Conservation (phyloP, 92 coral and sea anemone genomes). For the Scolanthus callimorphus region DNA sequence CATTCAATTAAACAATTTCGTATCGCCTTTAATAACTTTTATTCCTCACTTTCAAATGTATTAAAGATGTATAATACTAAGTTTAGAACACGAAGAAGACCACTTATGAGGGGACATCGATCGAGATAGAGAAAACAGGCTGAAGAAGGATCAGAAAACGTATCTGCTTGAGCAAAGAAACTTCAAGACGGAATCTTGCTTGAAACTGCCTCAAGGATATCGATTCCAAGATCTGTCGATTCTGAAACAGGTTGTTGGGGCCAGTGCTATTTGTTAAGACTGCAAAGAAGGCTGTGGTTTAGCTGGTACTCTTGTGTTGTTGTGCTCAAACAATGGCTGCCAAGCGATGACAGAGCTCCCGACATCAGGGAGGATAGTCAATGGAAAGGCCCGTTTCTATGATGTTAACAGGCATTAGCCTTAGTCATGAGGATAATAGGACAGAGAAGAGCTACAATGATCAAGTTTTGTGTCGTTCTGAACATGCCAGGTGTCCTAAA, state of each 20-base stretch:
- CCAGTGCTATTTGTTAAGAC: constrained; percentile 28
- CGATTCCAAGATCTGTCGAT: constrained; percentile 33
- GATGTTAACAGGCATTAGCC: constrained; percentile 25
- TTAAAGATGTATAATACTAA: constrained; percentile 14
- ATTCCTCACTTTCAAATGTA: no score
- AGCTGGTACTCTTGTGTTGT: constrained; percentile 26
- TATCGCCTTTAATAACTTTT: no score
- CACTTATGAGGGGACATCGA: constrained; percentile 23
- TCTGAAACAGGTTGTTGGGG: constrained; percentile 8
- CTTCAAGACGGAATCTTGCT: constrained; percentile 10
- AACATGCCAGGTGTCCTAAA: constrained; percentile 33
- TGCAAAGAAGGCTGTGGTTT: constrained; percentile 38
- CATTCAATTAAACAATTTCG: no score
- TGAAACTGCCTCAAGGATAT: constrained; percentile 12
- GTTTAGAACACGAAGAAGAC: constrained; percentile 18
- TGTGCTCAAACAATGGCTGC: constrained; percentile 29
- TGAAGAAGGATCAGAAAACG: constrained; percentile 4
- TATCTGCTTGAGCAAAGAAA: constrained; percentile 24
- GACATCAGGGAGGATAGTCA: constrained; percentile 24
- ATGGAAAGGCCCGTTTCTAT: constrained; percentile 30
- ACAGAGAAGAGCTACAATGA: constrained; percentile 25
- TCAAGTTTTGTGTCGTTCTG: constrained; percentile 25
- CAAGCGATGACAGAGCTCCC: constrained; percentile 22
- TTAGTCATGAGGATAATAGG: no score
- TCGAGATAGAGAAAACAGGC: constrained; percentile 11